phyloP scores from a whole-genome alignment of 1,140 invertebrate species.

The Drosophila ercepeae region DNA sequence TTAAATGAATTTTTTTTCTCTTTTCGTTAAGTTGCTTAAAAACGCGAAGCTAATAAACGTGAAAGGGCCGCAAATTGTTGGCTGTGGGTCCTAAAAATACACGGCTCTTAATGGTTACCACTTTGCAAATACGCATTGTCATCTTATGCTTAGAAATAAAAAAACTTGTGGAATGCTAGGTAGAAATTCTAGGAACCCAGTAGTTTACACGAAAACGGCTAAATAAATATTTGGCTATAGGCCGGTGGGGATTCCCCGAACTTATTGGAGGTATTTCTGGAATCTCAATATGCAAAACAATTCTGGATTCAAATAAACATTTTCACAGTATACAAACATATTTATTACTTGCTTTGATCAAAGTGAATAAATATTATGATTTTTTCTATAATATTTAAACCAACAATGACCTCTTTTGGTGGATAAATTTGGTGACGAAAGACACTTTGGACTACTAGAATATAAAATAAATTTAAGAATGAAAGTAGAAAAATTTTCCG shows the following conservation, averaged over 20 bases:
- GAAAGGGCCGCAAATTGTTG: slow-evolving; percentile 49
- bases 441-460: too few species aligned
- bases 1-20: slow-evolving; percentile 64
- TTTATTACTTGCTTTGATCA: too few species aligned
- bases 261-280: too few species aligned
- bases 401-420: too few species aligned
- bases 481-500: too few species aligned
- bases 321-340: too few species aligned
- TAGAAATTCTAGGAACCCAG: background rate
- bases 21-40: slow-evolving; percentile 64
- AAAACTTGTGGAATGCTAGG: background rate
- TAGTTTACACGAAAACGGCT: background rate
- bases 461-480: too few species aligned
- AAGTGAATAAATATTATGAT: too few species aligned
- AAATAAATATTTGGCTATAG: background rate
- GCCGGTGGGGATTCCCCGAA: background rate
- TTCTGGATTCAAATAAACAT: too few species aligned
- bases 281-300: too few species aligned
- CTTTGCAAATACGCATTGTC: slow-evolving; percentile 22
- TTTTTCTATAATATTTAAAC: too few species aligned
- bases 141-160: background rate
- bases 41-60: slow-evolving; percentile 65
- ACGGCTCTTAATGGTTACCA: slow-evolving; percentile 48
- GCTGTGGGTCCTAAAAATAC: background rate
- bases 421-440: too few species aligned